Percentiles rank a stretch among this genome's conserved stretches.
Evolutionary conservation across 2,888 invertebrate species (phyloP).

Genomic region (Cerastoderma edule): DNA sequence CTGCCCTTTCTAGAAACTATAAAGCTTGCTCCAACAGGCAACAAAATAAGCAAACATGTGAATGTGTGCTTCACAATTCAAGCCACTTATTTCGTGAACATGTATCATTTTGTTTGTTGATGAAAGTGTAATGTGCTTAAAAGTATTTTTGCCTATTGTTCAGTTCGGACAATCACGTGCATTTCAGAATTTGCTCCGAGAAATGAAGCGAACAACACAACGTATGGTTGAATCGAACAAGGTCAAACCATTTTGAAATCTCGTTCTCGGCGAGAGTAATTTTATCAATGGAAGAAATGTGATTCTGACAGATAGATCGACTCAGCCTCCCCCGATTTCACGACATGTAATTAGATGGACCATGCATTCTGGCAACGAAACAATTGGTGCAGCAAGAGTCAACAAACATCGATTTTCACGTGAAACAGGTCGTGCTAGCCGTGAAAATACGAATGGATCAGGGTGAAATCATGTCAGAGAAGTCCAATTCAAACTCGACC

Average conservation of each 20-base stretch:
- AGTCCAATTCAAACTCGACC: slow-evolving; percentile 27
- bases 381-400: not conserved
- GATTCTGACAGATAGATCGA: slow-evolving; percentile 17
- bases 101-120: no score
- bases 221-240: not conserved
- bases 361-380: slow-evolving; percentile 16
- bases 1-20: no score
- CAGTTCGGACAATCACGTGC: no score
- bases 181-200: no score
- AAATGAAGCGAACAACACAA: not conserved
- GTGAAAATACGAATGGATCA: slow-evolving; percentile 16
- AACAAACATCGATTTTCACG: not conserved
- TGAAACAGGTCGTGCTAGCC: not conserved
- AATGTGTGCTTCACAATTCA: no score
- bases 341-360: not conserved
- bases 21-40: no score
- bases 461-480: slow-evolving; percentile 48
- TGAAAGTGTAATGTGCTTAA: no score
- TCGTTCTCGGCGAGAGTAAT: slow-evolving; percentile 30
- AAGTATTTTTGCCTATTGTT: no score
- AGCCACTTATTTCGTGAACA: no score
- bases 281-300: slow-evolving; percentile 46
- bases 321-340: not conserved
- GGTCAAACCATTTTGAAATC: slow-evolving; percentile 12
- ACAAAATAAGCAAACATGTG: no score